Conservation (phyloP, 2,797 vertebrate genomes). For the Telmatherina bonti region DNA sequence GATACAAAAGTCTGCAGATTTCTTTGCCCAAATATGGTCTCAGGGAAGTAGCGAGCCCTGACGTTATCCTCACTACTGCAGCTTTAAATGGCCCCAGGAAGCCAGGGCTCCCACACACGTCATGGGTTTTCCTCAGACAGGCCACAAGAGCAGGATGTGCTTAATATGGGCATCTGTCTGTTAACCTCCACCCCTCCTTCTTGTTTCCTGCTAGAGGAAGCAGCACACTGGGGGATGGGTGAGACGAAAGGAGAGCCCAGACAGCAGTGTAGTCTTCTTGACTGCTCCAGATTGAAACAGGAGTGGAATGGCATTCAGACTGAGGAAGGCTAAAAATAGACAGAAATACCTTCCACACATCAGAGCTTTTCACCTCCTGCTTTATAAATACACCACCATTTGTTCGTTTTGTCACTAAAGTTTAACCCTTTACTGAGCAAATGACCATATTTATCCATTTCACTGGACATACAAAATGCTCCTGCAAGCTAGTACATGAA, state of each 20-base stretch:
- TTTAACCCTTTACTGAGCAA: too few species aligned
- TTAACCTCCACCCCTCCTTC: slow-evolving; percentile 13
- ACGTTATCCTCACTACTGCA: slow-evolving; percentile 51
- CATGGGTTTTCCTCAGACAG: slow-evolving; percentile 78
- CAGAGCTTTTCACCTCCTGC: background rate
- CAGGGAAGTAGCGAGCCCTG: slow-evolving; percentile 58
- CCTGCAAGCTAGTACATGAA: too few species aligned
- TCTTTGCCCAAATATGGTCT: slow-evolving; percentile 71
- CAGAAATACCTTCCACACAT: background rate
- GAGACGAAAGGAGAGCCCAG: slow-evolving; percentile 32
- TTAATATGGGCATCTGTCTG: slow-evolving; percentile 77
- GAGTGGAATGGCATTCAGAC: background rate
- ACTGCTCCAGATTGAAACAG: slow-evolving; percentile 23
- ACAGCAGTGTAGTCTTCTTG: slow-evolving; percentile 6
- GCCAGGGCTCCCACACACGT: slow-evolving; percentile 71
- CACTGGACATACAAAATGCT: too few species aligned
- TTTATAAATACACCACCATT: background rate
- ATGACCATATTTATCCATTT: too few species aligned
- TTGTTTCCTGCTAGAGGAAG: slow-evolving; percentile 63
- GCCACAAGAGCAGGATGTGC: slow-evolving; percentile 73
- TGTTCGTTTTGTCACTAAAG: too few species aligned
- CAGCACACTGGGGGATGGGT: slow-evolving; percentile 62
- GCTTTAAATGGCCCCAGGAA: slow-evolving; percentile 83
- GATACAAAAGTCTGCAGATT: slow-evolving; percentile 1
- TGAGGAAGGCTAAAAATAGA: slow-evolving; percentile 24